These are phyloP conservation scores for Lottia gigantea DNA, from an alignment of 2,888 invertebrate genomes.

Conservation along the genomic window DNA sequence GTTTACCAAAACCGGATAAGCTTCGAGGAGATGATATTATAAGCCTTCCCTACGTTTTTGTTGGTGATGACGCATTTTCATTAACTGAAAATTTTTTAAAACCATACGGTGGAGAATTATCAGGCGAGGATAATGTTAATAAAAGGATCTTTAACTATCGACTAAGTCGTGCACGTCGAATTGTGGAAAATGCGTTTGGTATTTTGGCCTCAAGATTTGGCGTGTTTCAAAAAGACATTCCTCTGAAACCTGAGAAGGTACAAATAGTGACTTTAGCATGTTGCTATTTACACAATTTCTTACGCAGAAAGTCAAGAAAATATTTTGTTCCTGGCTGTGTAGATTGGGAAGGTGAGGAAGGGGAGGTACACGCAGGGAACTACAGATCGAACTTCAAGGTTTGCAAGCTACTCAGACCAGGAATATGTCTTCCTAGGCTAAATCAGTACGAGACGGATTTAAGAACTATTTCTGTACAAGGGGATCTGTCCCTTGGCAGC, in stretches of 20 bases:
- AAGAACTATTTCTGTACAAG: background rate
- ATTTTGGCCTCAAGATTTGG: constrained; percentile 23
- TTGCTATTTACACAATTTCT: constrained; percentile 25
- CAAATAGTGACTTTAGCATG: constrained; percentile 19
- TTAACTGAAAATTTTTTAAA: constrained; percentile 17
- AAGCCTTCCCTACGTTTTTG: constrained; percentile 15
- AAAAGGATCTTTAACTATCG: constrained; percentile 19
- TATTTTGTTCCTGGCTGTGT: constrained; percentile 14
- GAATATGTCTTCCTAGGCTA: background rate
- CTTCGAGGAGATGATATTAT: constrained; percentile 7
- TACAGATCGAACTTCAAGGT: background rate
- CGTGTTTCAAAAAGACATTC: constrained; percentile 19
- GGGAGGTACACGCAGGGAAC: constrained; percentile 12
- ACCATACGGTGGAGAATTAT: constrained; percentile 7
- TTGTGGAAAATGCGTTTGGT: background rate
- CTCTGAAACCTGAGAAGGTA: constrained; percentile 21
- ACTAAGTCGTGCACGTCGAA: background rate
- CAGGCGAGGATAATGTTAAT: background rate
- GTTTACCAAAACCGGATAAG: constrained; percentile 4
- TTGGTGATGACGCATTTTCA: constrained; percentile 20
- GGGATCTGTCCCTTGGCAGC: background rate
- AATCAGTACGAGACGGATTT: background rate
- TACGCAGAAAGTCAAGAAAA: constrained; percentile 13
- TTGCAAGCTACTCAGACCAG: constrained; percentile 15
- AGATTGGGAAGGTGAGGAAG: constrained; percentile 24